Evolutionary conservation across 2,888 invertebrate genomes (phyloP).

Genomic region (Electrophaes corylata): DNA sequence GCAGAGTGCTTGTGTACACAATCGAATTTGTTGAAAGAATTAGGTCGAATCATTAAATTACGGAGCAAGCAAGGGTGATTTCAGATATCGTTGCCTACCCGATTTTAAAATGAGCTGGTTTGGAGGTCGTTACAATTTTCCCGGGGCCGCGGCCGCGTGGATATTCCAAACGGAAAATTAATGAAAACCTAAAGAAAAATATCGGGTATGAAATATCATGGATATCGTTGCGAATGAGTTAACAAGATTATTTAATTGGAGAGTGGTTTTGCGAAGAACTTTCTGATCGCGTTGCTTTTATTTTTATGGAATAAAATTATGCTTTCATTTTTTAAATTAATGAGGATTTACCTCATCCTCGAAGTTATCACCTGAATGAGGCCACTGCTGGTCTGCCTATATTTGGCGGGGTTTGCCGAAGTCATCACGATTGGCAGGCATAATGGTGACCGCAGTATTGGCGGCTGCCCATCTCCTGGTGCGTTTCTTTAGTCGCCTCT

Average conservation of each 20-base stretch:
- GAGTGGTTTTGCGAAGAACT: background rate
- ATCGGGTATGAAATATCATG: slow-evolving; percentile 7
- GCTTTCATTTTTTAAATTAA: too few species aligned
- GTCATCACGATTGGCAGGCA: too few species aligned
- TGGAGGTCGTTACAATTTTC: slow-evolving; percentile 21
- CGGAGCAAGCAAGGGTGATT: slow-evolving; percentile 22
- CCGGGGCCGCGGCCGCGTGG: background rate
- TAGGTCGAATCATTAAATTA: slow-evolving; percentile 25
- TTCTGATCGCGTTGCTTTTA: background rate
- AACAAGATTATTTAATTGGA: slow-evolving; percentile 7
- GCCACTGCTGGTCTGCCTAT: too few species aligned
- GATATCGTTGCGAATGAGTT: slow-evolving; percentile 8
- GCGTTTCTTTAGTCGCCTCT: too few species aligned
- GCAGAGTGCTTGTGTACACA: slow-evolving; percentile 5
- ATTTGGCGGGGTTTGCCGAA: too few species aligned
- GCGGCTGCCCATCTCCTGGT: too few species aligned
- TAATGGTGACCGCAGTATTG: too few species aligned
- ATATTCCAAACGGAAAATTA: slow-evolving; percentile 17
- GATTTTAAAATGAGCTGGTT: slow-evolving; percentile 27
- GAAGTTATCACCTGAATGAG: too few species aligned
- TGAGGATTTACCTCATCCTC: too few species aligned
- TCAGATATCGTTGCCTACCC: slow-evolving; percentile 21
- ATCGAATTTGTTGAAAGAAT: slow-evolving; percentile 13
- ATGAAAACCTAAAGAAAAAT: slow-evolving; percentile 12
- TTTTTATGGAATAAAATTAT: background rate